Percentiles rank a stretch among this genome's conserved stretches.
These are phyloP conservation scores for Hydra vulgaris DNA, from an alignment of 30 jellyfish, hydroid and myxozoan genomes.

Conservation along the genomic window DNA sequence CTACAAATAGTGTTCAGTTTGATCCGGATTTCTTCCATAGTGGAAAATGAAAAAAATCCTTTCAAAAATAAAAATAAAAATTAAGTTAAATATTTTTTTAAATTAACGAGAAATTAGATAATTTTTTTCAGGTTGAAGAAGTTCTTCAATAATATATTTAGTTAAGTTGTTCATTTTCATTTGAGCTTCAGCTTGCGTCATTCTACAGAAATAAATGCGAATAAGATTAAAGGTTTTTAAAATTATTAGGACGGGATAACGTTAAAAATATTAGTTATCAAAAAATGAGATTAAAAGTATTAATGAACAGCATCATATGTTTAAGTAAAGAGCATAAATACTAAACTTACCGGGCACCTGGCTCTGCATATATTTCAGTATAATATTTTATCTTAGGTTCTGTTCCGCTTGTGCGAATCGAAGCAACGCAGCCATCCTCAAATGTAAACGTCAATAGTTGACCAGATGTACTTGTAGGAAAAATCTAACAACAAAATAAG, in stretches of 20 bases:
- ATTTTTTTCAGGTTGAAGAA: constrained; percentile 79
- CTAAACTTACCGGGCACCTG: constrained; percentile 52
- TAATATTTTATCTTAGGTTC: constrained; percentile 84
- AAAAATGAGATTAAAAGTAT: too few species aligned
- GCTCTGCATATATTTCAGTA: constrained; percentile 60
- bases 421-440: constrained; percentile 75
- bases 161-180: constrained; percentile 28
- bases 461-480: constrained; percentile 85
- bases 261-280: background rate
- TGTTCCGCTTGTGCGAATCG: constrained; percentile 92
- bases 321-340: background rate
- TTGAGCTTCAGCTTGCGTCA: constrained; percentile 44
- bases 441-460: constrained; percentile 61
- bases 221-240: background rate
- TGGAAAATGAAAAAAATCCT: too few species aligned
- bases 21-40: too few species aligned
- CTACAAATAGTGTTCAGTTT: too few species aligned
- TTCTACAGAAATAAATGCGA: constrained; percentile 16
- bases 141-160: constrained; percentile 31
- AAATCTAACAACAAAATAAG: constrained; percentile 21
- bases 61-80: too few species aligned
- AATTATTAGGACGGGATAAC: too few species aligned
- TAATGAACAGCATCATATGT: too few species aligned
- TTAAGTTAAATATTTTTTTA: too few species aligned
- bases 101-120: constrained; percentile 14